Percentiles rank a stretch among this genome's conserved stretches.
These are phyloP conservation scores for Halictus quadricinctus DNA, from an alignment of 2,888 invertebrate species.

Conservation along the genomic window DNA sequence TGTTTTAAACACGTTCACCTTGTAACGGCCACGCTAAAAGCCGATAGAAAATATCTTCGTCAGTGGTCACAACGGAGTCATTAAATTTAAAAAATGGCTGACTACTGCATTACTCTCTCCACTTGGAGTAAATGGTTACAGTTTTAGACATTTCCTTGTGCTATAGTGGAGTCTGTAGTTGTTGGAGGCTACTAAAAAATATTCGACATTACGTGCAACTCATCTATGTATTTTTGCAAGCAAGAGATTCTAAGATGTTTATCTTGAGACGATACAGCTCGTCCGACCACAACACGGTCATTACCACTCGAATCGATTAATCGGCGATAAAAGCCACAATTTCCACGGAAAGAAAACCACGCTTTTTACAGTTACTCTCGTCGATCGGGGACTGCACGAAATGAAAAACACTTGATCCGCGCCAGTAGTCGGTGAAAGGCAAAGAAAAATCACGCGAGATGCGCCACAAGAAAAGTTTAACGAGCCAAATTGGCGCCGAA, in stretches of 20 bases:
- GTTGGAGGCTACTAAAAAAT: too few relatives aligned
- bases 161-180: too few relatives aligned
- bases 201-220: neutral
- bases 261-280: neutral
- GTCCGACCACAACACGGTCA: neutral
- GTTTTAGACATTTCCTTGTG: too few relatives aligned
- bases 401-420: constrained; percentile 20
- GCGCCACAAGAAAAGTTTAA: constrained; percentile 51
- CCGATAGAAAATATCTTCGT: too few relatives aligned
- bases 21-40: too few relatives aligned
- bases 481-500: constrained; percentile 58
- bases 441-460: constrained; percentile 6
- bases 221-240: neutral
- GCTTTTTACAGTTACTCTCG: neutral
- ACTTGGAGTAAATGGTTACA: too few relatives aligned
- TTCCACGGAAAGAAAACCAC: neutral
- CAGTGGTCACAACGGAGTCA: too few relatives aligned
- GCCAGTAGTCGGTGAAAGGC: constrained; percentile 1
- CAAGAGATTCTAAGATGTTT: neutral
- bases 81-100: too few relatives aligned
- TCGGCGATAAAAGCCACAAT: neutral
- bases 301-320: neutral
- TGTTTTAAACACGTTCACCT: too few relatives aligned
- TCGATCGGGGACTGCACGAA: neutral
- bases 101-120: too few relatives aligned